Conservation (phyloP, 2,888 invertebrate genomes). For the Agrochola lota region DNA sequence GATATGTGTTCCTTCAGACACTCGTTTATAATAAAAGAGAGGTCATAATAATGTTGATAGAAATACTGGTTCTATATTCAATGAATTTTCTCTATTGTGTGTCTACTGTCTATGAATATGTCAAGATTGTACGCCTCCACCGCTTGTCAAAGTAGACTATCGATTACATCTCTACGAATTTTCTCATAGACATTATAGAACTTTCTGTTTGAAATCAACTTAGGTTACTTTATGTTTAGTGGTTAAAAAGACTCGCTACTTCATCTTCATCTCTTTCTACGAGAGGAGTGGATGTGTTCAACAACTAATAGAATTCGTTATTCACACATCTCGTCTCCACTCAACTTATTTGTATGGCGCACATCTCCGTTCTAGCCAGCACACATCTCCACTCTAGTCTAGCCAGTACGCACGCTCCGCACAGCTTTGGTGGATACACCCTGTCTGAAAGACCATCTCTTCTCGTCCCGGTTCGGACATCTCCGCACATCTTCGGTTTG, state of each 20-base stretch:
- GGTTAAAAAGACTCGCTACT: neutral
- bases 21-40: conserved; percentile 51
- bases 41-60: conserved; percentile 49
- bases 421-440: too few relatives aligned
- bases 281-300: too few relatives aligned
- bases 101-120: conserved; percentile 16
- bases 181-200: conserved; percentile 1
- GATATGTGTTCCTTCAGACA: conserved; percentile 52
- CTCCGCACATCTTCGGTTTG: too few relatives aligned
- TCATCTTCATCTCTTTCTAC: neutral
- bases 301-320: too few relatives aligned
- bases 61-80: conserved; percentile 47
- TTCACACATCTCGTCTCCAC: too few relatives aligned
- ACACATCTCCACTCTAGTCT: too few relatives aligned
- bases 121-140: conserved; percentile 18
- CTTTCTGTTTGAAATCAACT: neutral
- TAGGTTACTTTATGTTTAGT: neutral
- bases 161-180: conserved; percentile 30
- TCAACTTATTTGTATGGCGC: too few relatives aligned
- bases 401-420: too few relatives aligned
- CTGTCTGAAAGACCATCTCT: too few relatives aligned
- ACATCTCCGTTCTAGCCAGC: too few relatives aligned
- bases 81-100: conserved; percentile 49
- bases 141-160: conserved; percentile 21
- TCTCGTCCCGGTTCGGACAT: too few relatives aligned